These are phyloP conservation scores for Lasioglossum zephyrum DNA, from an alignment of 2,888 invertebrate species.

Conservation along the genomic window DNA sequence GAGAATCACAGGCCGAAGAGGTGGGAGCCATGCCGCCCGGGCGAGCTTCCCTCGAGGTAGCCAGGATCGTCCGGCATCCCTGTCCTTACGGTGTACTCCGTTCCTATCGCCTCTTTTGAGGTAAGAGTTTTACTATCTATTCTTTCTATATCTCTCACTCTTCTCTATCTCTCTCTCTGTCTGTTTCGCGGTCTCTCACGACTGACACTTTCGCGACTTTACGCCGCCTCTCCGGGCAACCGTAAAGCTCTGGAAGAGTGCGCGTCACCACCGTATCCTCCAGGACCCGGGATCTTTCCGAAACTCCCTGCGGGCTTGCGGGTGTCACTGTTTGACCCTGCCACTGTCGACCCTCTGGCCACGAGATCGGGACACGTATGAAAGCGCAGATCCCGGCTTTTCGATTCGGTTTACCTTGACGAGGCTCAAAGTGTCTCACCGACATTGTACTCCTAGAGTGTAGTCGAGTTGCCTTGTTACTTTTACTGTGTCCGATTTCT, in stretches of 20 bases:
- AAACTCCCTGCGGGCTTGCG: background rate
- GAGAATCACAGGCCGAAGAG: slow-evolving; percentile 73
- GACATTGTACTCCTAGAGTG: background rate
- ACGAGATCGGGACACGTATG: background rate
- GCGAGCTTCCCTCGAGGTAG: slow-evolving; percentile 79
- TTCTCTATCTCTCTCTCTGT: background rate
- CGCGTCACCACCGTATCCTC: slow-evolving; percentile 2
- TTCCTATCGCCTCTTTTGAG: slow-evolving; percentile 63
- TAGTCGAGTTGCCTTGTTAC: background rate
- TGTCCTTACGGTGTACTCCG: slow-evolving; percentile 57
- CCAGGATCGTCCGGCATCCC: slow-evolving; percentile 73
- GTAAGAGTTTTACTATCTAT: slow-evolving; percentile 49
- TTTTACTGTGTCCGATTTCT: background rate
- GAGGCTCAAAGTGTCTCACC: background rate
- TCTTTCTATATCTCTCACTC: background rate
- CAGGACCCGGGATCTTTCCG: background rate
- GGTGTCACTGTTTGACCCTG: background rate
- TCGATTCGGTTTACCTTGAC: background rate
- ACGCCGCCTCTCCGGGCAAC: background rate
- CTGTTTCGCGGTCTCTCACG: background rate
- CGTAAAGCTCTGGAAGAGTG: background rate
- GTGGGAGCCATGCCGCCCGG: slow-evolving; percentile 83
- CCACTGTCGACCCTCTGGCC: background rate
- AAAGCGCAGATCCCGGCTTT: background rate
- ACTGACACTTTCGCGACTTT: background rate